These are phyloP conservation scores for Podarcis raffonei DNA, from an alignment of 2,113 vertebrate genomes.

Conservation along the genomic window DNA sequence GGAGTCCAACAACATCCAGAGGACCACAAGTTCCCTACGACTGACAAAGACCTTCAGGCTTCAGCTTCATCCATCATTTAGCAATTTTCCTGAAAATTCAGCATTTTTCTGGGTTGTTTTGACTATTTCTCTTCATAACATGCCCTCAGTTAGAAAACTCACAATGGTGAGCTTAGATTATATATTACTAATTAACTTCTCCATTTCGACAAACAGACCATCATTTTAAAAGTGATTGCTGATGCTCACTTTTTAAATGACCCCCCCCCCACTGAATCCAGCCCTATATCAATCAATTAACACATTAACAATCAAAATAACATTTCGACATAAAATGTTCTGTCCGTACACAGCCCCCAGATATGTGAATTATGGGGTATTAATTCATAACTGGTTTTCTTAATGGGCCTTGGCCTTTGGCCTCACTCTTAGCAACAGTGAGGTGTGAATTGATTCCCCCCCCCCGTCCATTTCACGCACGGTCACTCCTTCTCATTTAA, in stretches of 20 bases:
- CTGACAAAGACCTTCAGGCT: neutral
- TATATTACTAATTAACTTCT: slow-evolving; percentile 42
- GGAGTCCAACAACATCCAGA: too few relatives aligned
- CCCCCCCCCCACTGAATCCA: slow-evolving; percentile 13
- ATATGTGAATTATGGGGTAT: slow-evolving; percentile 33
- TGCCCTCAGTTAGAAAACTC: neutral
- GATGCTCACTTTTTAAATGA: slow-evolving; percentile 31
- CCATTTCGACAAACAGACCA: slow-evolving; percentile 14
- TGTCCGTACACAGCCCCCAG: neutral
- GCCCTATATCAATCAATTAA: slow-evolving; percentile 50
- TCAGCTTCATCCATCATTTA: neutral
- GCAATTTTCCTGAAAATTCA: neutral
- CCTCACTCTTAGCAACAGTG: slow-evolving; percentile 33
- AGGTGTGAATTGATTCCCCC: slow-evolving; percentile 56
- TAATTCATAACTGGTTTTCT: slow-evolving; percentile 56
- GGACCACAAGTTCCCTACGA: too few relatives aligned
- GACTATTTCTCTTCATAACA: neutral
- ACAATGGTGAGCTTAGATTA: neutral
- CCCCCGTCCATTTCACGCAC: neutral
- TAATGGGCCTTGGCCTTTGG: slow-evolving; percentile 50
- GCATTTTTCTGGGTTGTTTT: neutral
- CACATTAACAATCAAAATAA: slow-evolving; percentile 59
- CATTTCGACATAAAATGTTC: slow-evolving; percentile 23
- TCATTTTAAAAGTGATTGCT: slow-evolving; percentile 12
- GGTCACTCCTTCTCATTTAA: slow-evolving; percentile 43